Base-by-base conservation (phyloP, 2,888 invertebrate genomes). In the Hypselothyrea guttata region DNA sequence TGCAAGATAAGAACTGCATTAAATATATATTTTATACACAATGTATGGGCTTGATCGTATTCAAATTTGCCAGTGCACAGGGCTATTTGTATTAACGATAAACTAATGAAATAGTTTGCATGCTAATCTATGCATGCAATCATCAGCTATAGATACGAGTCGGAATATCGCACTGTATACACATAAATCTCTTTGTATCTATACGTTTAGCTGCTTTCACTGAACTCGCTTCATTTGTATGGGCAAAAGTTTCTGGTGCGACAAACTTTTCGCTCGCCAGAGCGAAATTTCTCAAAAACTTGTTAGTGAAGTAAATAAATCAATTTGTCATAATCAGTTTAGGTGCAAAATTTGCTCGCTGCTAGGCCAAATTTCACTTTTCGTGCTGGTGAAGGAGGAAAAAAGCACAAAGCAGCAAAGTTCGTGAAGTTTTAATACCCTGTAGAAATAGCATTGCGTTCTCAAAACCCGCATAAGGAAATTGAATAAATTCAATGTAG, bases 261-360 rank as follows among this genome's bases (percentile, higher is more conserved):
- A 63, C 74, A 79, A 81, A 71, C 63, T 79, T 81, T 79, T 68
- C 44, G 65, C 66, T 63, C 71, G 57, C 58, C 76, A 65, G 54
- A 51, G 42, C 4, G 66, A 67, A 81, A 79, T 82, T 85, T 70
- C 70, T 81, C 70, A 65, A 71, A 71, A 87, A 86, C 77, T 85
- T 87, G 85, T 85, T 87, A 78, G 86, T 73, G 71, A 84, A 83
- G 83, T 87, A 86, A 87, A 86, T 87, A 87, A 86, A 86, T 87
- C 86, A 86, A 86, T 86, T 86, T 87, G 85, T 86, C 87, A 86
- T 86, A 86, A 86, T 87, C 86, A 87, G 86, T 75, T 84, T 72
- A 82, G 79, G 81, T 86, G 78, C 69, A 72, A 86, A 87, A 86
- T 75, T 86, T 64, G 66, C 47, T 69, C 67, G 72, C 83, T 78